Base-by-base conservation (phyloP, 1,140 invertebrate genomes). In the Plodia interpunctella region DNA sequence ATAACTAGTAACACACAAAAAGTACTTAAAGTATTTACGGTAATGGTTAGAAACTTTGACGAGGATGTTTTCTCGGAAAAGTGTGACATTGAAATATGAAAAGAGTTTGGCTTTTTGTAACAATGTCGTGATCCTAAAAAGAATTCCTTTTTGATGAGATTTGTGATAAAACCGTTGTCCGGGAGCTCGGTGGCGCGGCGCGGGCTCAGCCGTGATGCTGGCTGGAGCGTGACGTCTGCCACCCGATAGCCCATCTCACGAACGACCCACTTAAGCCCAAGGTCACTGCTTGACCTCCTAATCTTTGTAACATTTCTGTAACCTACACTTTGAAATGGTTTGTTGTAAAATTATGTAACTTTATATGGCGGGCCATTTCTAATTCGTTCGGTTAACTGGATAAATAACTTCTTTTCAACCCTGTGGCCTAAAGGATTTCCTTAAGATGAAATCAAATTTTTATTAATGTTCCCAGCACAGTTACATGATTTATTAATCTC, bases 191-290 rank as follows among this genome's bases (percentile, higher is more conserved):
- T 9, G 21, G 21, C 21, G 17, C 61, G 59, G 38, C 44, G 38
- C 58, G 55, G 54, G 38, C 57, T 52, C 28, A 55, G 67, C 65
- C 70, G 71, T 61, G 65, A 20, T 53, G 51, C 51, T 53, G 78
- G 70, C 68, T 70, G 62, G 73, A 76, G 80, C 83, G 82, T 87
- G 80, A 87, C 83, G 85, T 74, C 79, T 84, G 76, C 83, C 80
- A 85, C 76, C 83, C 80, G 85, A 87, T 85, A 85, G 77, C 74
- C 74, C 80, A 84, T 84, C 83, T 87, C 83, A 88, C 83, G 86
- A 88, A 63, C 78, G 83, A 79, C 85, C 83, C 69, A 86, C 83
- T 88, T 87, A 68, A 70, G 60, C 71, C 52, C 86, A 88, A 88
- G 86, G 86, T 87, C 83, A 86, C 75, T 74, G 76, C 60, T 66